Conservation (phyloP, 2,888 invertebrate genomes). For the Eupithecia centaureata region DNA sequence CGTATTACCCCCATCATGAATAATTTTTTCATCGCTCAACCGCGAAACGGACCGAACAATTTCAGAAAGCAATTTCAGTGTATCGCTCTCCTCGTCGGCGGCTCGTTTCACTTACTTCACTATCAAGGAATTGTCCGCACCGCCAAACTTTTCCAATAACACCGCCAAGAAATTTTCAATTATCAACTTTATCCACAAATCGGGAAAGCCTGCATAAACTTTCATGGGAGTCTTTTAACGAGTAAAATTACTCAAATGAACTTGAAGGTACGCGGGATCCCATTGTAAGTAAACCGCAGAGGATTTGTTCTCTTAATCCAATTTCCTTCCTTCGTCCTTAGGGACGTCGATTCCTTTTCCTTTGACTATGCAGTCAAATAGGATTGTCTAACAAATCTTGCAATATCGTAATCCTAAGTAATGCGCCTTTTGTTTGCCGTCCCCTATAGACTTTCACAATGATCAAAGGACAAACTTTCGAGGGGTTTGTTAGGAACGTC, state of each 20-base stretch:
- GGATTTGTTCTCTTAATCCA: constrained; percentile 51
- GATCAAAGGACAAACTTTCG: constrained; percentile 41
- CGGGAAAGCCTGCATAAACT: constrained; percentile 48
- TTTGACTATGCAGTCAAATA: constrained; percentile 48
- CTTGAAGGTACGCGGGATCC: constrained; percentile 27
- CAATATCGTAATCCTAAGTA: constrained; percentile 49
- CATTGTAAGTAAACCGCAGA: constrained; percentile 43
- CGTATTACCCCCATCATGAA: not conserved
- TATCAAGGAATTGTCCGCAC: constrained; percentile 53
- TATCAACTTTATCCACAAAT: constrained; percentile 65
- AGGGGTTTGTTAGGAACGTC: constrained; percentile 36
- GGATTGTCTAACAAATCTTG: constrained; percentile 45
- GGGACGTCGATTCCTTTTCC: constrained; percentile 44
- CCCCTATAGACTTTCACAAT: constrained; percentile 46
- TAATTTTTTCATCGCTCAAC: constrained; percentile 21
- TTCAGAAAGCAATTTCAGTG: constrained; percentile 50
- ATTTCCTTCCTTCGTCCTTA: constrained; percentile 45
- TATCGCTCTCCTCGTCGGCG: constrained; percentile 45
- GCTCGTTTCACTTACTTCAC: constrained; percentile 44
- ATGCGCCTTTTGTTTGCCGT: constrained; percentile 48
- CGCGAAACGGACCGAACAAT: constrained; percentile 37
- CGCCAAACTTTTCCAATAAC: constrained; percentile 66
- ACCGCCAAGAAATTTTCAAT: constrained; percentile 65
- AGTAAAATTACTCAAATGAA: constrained; percentile 46
- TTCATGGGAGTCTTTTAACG: constrained; percentile 41